Conservation (phyloP, 1,140 invertebrate species). For the Saccostrea cuccullata region DNA sequence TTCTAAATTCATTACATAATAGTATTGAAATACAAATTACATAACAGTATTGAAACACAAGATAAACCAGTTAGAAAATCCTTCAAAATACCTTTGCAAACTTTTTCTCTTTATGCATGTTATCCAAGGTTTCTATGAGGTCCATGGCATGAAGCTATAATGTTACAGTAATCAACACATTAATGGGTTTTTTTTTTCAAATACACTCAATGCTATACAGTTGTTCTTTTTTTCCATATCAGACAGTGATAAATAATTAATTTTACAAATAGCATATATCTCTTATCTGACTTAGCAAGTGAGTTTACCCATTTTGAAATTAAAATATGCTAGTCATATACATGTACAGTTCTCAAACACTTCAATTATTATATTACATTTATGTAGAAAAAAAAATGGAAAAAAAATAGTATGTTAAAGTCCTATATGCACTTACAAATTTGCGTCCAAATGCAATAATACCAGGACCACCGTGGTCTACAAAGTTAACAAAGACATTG, state of each 20-base stretch:
- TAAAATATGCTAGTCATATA: too few species aligned
- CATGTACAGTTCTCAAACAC: too few species aligned
- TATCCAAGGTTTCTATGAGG: constrained; percentile 78
- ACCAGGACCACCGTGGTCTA: constrained; percentile 84
- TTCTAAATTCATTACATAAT: too few species aligned
- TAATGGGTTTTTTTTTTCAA: too few species aligned
- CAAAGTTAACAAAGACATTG: constrained; percentile 84
- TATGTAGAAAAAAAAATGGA: background rate
- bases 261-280: too few species aligned
- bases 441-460: constrained; percentile 82
- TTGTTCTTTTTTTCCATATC: too few species aligned
- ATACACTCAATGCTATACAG: too few species aligned
- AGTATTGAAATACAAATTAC: too few species aligned
- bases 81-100: constrained; percentile 77
- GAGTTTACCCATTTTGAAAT: too few species aligned
- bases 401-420: background rate
- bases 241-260: too few species aligned
- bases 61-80: background rate
- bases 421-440: constrained; percentile 65
- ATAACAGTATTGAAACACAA: too few species aligned
- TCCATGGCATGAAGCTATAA: constrained; percentile 77
- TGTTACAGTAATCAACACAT: background rate
- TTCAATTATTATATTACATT: background rate
- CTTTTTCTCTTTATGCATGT: constrained; percentile 80
- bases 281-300: too few species aligned